Evolutionary conservation across 2,888 invertebrate genomes (phyloP).

Genomic region (Hetaerina titia): DNA sequence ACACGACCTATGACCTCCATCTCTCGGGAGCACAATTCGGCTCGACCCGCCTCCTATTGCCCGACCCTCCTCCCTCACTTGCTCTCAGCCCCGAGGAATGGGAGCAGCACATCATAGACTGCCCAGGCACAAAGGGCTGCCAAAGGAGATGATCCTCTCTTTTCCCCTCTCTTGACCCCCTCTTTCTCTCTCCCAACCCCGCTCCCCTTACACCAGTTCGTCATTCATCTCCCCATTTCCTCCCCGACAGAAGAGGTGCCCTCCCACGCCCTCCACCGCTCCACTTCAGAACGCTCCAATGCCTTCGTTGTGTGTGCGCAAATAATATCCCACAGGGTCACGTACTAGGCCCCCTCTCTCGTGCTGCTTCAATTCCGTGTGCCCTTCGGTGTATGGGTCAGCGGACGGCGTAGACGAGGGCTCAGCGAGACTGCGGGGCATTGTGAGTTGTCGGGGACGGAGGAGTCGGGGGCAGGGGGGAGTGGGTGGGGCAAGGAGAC

Average conservation of each 20-base stretch:
- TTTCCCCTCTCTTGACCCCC: not conserved
- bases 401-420: constrained; percentile 25
- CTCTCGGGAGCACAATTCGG: not conserved
- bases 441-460: not conserved
- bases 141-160: constrained; percentile 51
- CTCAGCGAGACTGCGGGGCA: constrained; percentile 25
- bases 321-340: constrained; percentile 66
- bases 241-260: not conserved
- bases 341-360: constrained; percentile 15
- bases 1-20: not conserved
- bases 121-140: constrained; percentile 17
- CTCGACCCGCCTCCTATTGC: not conserved
- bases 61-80: constrained; percentile 2
- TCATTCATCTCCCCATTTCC: constrained; percentile 25
- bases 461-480: not conserved
- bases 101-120: not conserved
- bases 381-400: constrained; percentile 29
- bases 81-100: not conserved
- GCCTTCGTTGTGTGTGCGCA: constrained; percentile 63
- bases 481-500: not conserved
- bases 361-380: not conserved
- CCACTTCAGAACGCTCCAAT: constrained; percentile 57
- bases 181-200: not conserved
- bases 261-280: constrained; percentile 28
- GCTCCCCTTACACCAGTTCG: not conserved